Evolutionary conservation across 2,113 vertebrate species (phyloP).

Genomic region (Electrona antarctica): DNA sequence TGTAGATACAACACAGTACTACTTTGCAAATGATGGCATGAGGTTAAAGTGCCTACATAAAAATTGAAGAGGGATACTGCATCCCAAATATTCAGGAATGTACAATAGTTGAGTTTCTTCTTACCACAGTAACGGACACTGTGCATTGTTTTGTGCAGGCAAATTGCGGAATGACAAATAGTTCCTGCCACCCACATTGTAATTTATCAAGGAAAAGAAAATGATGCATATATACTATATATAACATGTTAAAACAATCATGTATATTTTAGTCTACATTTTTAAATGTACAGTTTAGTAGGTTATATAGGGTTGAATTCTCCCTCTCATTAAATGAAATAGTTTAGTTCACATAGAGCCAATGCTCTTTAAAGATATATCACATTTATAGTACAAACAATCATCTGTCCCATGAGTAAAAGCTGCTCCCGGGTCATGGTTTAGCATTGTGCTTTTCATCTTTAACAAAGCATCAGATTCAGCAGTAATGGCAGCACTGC

Average conservation of each 20-base stretch:
- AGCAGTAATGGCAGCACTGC: conserved; percentile 29
- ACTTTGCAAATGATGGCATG: conserved; percentile 53
- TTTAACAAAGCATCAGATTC: conserved; percentile 26
- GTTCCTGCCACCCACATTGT: conserved; percentile 17
- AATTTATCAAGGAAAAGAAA: conserved; percentile 21
- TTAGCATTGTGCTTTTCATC: conserved; percentile 70
- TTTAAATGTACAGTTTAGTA: conserved; percentile 13
- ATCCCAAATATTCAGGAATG: conserved; percentile 56
- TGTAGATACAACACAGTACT: conserved; percentile 63
- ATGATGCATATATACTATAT: conserved; percentile 22
- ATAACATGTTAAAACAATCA: conserved; percentile 34
- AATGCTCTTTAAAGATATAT: neutral
- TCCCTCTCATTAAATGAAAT: conserved; percentile 16
- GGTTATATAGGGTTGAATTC: conserved; percentile 28
- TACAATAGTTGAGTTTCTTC: conserved; percentile 42
- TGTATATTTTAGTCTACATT: conserved; percentile 50
- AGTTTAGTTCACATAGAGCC: conserved; percentile 45
- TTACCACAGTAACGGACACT: conserved; percentile 47
- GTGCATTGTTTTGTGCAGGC: conserved; percentile 47
- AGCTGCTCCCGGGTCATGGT: conserved; percentile 37
- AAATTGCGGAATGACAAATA: conserved; percentile 33
- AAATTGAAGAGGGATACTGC: conserved; percentile 39
- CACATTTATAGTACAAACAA: conserved; percentile 57
- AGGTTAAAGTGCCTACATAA: conserved; percentile 69
- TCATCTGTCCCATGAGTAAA: conserved; percentile 47